Evolutionary conservation across 2,113 vertebrate genomes (phyloP), one percentile per base, ranked within the genome.

Genomic region (Trichomycterus rosablanca): DNA sequence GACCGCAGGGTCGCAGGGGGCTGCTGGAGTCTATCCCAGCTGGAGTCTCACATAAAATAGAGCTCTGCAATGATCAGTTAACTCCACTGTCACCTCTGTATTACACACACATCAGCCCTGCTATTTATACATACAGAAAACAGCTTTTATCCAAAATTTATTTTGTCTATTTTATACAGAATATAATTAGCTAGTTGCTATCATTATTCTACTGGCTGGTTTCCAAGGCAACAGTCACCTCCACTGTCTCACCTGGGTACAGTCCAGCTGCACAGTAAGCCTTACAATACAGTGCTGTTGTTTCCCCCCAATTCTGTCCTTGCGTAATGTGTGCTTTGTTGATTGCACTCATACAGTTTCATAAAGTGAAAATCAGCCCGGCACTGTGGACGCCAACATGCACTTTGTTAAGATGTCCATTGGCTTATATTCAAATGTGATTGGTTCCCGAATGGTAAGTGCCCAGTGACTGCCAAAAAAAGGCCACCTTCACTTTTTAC

Each of bases 151-250:
- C 7, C 26, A 4, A 7, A 30, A 4, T 30, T 30, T 4, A 3
- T 4, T 3, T 30, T 4, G 3, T 30, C 7, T 3, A 30, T 30
- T 3, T 37, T 65, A 65, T 49, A 28, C 42, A 65, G 48, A 46
- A 30, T n/a, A 55, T 65, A 65, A 56, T 49, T 56, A 52, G 43
- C 43, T 19, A 19, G 23, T 28, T 61, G 45, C 35, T 22, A 50
- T 51, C 44, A 48, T 22, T 40, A 49, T 55, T 12, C 52, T 57
- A n/a, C 63, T 65, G 63, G 52, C 63, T 56, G 63, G 63, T 65
- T 65, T 56, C 63, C 63, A 65, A 44, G 63, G 63, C 53, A 65
- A 65, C 63, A n/a, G 34, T 23, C 22, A 48, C 37, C 60, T 53
- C 18, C 35, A 48, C 4, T 24, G 52, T 49, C 43, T 34, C 63